Base-by-base conservation (phyloP, 2,113 vertebrate genomes). In the Eudyptes chrysolophus region DNA sequence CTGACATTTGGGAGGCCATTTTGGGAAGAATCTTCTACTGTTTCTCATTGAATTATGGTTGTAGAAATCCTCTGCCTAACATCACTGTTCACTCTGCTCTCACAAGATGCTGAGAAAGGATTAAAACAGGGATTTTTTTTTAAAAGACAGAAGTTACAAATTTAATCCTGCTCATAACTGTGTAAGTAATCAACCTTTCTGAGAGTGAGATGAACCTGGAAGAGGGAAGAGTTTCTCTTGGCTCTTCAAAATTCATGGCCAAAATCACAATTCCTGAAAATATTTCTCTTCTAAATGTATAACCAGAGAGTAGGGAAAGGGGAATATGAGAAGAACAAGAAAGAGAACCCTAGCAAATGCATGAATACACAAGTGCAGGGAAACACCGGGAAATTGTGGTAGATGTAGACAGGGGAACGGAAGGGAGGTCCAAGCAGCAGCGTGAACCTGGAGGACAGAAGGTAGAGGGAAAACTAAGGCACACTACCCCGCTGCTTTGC, bases 1-100 rank as follows among this genome's bases (percentile, higher is more conserved):
- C 42, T 76, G 90, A 55, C 69, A 81, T 87, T 89, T 95, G 77
- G 38, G 22, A 78, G n/a, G n/a, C 36, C 61, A 66, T 94, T 90
- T 83, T 49, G 21, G 46, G 62, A 88, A 85, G 57, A 87, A 40
- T 69, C 22, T 77, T 82, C 70, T 85, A 16, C 17, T 57, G 15
- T 36, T 93, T 72, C 68, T 65, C n/a, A 66, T 22, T 80, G 71
- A 83, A 88, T 84, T 92, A 77, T 13, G 38, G 64, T 29, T 77
- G 68, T 26, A 75, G 32, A 92, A 95, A 61, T 52, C 8, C 6
- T 77, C 34, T 65, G 22, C 11, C 24, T 66, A 34, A 38, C 15
- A 38, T 44, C 30, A 7, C 9, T 72, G 24, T 70, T 75, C 38
- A 30, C 16, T 54, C 25, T 58, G 4, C 22, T 89, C 32, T 46